Evolutionary conservation across 2,888 invertebrate species (phyloP), one percentile per base, ranked within the genome.

Genomic region (Archaeoteleia sp.): DNA sequence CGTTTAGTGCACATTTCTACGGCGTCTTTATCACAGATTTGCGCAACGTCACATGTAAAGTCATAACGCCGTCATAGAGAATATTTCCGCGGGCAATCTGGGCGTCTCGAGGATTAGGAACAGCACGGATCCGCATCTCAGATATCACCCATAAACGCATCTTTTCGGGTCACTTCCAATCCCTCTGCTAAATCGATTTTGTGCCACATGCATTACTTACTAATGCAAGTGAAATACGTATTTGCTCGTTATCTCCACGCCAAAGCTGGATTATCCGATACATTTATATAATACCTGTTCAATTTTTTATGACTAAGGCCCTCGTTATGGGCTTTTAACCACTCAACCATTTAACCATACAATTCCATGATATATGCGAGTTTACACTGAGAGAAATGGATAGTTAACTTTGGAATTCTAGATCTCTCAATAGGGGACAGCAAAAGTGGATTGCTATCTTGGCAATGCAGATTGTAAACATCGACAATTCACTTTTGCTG

Each of bases 1-100:
- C 69, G 45, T 62, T 73, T 70, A 54, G 54, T 71, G 66, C 67
- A 72, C 73, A 53, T 73, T 71, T 67, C 66, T 45, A 61, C 66
- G 61, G 58, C 61, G 65, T 65, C 72, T 74, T 74, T 70, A 55
- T 67, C 70, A 40, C 60, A 32, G 46, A 55, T 57, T 65, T 55
- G 29, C 34, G 32, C 55, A 27, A 39, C 13, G n/a, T 27, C 35
- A 20, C 13, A 17, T 25, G 39, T 20, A 39, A 20, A 20, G 17
- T 17, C 20, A 20, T 20, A 17, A 17, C 39, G 10, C 10, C 17
- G 2, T 6, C 35, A 3, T 14, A 1, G 35, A 8, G n/a, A 37
- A 37, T 20, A 10, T 39, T 39, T 39, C 35, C n/a, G 6, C 35
- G 35, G 35, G 14, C 35, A 35, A 35, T 35, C 3, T 3, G 35